Conservation (phyloP, 2,113 vertebrate genomes). For the Ictidomys tridecemlineatus region DNA sequence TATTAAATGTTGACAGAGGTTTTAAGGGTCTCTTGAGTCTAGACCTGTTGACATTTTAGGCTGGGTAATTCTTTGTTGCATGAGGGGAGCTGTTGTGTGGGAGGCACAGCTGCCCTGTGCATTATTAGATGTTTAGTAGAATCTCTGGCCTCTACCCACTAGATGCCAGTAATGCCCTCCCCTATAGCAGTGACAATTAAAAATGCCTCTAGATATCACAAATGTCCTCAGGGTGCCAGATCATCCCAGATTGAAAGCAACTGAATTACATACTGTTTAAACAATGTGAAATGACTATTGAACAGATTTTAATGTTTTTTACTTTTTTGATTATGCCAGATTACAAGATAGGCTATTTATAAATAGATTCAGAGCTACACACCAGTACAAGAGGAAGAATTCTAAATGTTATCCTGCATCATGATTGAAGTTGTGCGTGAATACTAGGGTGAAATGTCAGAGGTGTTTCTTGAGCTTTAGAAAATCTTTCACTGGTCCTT, state of each 20-base stretch:
- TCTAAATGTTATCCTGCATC: neutral
- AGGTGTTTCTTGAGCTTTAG: constrained; percentile 29
- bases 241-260: neutral
- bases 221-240: neutral
- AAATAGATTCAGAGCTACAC: neutral
- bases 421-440: neutral
- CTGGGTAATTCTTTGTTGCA: neutral
- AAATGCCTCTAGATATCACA: neutral
- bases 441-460: neutral
- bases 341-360: neutral
- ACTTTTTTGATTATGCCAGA: neutral
- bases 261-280: constrained; percentile 7
- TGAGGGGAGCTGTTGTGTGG: neutral
- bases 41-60: neutral
- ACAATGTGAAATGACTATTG: constrained; percentile 10
- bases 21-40: constrained; percentile 13
- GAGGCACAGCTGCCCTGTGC: neutral
- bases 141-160: neutral
- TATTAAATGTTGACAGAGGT: neutral
- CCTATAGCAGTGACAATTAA: neutral
- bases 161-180: neutral
- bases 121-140: neutral
- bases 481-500: neutral
- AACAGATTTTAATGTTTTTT: constrained; percentile 28
- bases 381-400: neutral